Evolutionary conservation across 2,888 invertebrate genomes (phyloP).

Genomic region (Papilio gigon): DNA sequence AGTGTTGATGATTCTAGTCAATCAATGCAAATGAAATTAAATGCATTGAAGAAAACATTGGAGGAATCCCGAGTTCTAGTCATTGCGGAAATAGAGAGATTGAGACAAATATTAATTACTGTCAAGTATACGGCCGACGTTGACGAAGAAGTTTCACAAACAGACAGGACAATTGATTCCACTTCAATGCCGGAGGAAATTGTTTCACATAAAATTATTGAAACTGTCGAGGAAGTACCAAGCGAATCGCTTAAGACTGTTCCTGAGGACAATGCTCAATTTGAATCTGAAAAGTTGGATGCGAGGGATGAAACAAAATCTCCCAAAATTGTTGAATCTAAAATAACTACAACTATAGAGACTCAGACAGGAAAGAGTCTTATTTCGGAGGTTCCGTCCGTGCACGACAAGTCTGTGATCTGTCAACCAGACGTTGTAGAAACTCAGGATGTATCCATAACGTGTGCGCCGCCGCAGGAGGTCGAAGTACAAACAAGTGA

Average conservation of each 20-base stretch:
- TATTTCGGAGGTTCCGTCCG: slow-evolving; percentile 68
- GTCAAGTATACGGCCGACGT: slow-evolving; percentile 65
- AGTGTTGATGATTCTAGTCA: slow-evolving; percentile 78
- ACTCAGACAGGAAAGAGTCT: slow-evolving; percentile 87
- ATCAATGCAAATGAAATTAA: slow-evolving; percentile 81
- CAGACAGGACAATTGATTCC: slow-evolving; percentile 86
- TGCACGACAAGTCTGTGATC: slow-evolving; percentile 72
- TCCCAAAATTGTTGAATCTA: slow-evolving; percentile 51
- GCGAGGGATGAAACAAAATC: slow-evolving; percentile 42
- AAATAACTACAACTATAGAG: slow-evolving; percentile 73
- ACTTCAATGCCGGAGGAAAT: slow-evolving; percentile 88
- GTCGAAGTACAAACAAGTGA: slow-evolving; percentile 85
- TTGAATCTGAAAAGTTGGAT: slow-evolving; percentile 34
- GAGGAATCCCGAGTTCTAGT: slow-evolving; percentile 84
- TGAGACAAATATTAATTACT: slow-evolving; percentile 75
- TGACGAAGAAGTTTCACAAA: slow-evolving; percentile 79
- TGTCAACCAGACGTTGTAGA: slow-evolving; percentile 65
- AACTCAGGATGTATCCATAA: slow-evolving; percentile 78
- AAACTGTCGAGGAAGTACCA: slow-evolving; percentile 50
- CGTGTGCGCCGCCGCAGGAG: slow-evolving; percentile 80
- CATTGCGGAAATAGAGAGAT: slow-evolving; percentile 81
- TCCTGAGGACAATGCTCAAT: slow-evolving; percentile 7
- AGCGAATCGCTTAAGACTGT: background rate
- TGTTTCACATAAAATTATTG: slow-evolving; percentile 65
- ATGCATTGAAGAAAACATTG: slow-evolving; percentile 80